Base-by-base conservation (phyloP, 2,113 vertebrate species). In the Heterocephalus glaber region DNA sequence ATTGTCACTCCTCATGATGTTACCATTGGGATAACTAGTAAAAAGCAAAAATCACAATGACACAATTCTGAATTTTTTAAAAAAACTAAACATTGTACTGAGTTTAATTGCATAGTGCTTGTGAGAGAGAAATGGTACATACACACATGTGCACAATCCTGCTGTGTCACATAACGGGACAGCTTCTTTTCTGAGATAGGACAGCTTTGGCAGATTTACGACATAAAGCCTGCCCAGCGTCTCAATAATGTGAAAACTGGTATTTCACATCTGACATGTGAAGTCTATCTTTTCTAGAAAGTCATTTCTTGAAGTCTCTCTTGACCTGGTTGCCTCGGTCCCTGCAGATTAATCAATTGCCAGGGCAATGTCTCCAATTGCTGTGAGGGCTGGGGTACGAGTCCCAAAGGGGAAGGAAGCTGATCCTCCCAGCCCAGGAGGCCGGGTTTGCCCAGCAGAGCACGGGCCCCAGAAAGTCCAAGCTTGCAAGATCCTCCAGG, bases 371-470 rank as follows among this genome's bases (percentile, higher is more conserved):
- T 30, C 11, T n/a, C 22, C 58, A 85, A 80, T 11, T 30, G 61
- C 61, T 14, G 0, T 0, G 6, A 85, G 90, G 14, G 30, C 56
- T 47, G 80, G 92, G 89, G 90, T 84, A 54, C 20, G 33, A 89
- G 80, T 28, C 94, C 72, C 72, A 49, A 74, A 86, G 82, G 89
- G 97, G 95, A 97, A 96, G 92, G 92, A 96, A 96, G 66, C 76
- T 9, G 68, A 82, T 44, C 85, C 83, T 94, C 76, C 93, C 84
- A 90, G 11, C 81, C 83, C 92, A 93, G 95, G 93, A 97, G 93
- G 76, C 11, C 10, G 74, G 38, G 72, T 12, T 74, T 76, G 80
- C 44, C 79, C 61, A 0, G 60, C 68, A 52, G 77, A 22, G 72
- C 28, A 5, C n/a, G 35, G 56, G 84, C 80, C 86, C 47, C 80